These are phyloP conservation scores for Toxostoma redivivum DNA, from an alignment of 2,113 vertebrate species.

Conservation along the genomic window DNA sequence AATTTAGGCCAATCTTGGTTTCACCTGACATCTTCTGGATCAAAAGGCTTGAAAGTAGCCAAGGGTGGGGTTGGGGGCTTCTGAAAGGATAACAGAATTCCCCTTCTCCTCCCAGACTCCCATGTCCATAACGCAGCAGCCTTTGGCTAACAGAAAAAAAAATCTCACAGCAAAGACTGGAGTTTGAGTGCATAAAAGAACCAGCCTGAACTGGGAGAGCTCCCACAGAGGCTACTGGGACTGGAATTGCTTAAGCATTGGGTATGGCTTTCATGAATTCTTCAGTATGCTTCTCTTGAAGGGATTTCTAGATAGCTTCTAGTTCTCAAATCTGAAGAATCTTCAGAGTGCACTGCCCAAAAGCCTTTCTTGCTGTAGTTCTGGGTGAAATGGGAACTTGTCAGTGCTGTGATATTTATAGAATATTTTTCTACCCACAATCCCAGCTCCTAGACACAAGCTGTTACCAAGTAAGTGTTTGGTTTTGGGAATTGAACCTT, in stretches of 20 bases:
- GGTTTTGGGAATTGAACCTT: conserved; percentile 26
- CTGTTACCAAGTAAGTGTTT: conserved; percentile 28
- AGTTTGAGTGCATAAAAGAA: background rate
- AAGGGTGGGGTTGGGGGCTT: background rate
- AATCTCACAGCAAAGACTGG: background rate
- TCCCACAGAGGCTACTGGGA: rapidly evolving
- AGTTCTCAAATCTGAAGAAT: background rate
- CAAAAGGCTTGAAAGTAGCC: background rate
- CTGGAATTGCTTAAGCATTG: background rate
- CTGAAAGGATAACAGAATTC: background rate
- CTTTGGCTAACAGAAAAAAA: background rate
- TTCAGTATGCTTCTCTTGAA: background rate
- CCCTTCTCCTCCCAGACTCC: background rate
- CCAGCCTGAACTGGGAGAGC: background rate
- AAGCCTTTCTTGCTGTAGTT: background rate
- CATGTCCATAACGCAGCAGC: background rate
- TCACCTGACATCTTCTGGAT: background rate
- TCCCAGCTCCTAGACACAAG: conserved; percentile 34
- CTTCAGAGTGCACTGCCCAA: background rate
- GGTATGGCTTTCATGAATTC: background rate
- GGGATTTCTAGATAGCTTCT: background rate
- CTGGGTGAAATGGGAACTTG: conserved; percentile 1
- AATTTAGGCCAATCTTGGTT: background rate
- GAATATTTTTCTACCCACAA: conserved; percentile 53
- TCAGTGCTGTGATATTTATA: conserved; percentile 26